These are phyloP conservation scores for Myotis planiceps DNA, from an alignment of 2,797 vertebrate genomes.

Conservation along the genomic window DNA sequence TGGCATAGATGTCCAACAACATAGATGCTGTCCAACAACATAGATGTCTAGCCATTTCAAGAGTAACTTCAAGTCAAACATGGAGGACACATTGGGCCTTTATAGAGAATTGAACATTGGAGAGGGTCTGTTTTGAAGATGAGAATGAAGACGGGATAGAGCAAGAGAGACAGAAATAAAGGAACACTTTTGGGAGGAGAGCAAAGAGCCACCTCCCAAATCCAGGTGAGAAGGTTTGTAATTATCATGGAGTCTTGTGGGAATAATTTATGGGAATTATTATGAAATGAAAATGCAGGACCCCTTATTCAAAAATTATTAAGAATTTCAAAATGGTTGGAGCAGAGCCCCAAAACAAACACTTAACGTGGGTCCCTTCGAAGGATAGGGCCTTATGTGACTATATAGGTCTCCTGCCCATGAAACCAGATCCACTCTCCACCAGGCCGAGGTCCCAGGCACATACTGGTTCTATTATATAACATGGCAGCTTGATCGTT, in stretches of 20 bases:
- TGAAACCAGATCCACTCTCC: not conserved
- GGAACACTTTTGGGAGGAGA: not conserved
- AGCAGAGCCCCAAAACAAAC: not conserved
- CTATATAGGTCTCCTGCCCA: not conserved
- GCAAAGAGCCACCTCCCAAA: not conserved
- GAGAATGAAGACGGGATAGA: not conserved
- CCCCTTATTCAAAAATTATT: not conserved
- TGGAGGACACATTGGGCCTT: not conserved
- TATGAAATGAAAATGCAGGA: not conserved
- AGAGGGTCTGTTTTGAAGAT: not conserved
- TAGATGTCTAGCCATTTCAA: not conserved
- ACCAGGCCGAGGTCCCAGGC: not conserved
- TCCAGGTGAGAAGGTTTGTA: not conserved
- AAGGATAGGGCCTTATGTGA: not conserved
- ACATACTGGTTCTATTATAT: not conserved
- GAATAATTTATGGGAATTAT: not conserved
- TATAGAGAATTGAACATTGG: not conserved
- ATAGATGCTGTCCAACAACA: not conserved
- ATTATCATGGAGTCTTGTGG: not conserved
- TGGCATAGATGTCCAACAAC: not conserved
- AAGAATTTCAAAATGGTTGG: not conserved
- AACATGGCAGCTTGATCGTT: not conserved
- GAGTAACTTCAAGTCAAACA: not conserved
- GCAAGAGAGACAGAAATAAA: not conserved
- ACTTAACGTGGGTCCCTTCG: not conserved